Percentiles rank a stretch among this genome's conserved stretches.
Evolutionary conservation across 2,113 vertebrate genomes (phyloP).

Genomic region (Paralichthys olivaceus): DNA sequence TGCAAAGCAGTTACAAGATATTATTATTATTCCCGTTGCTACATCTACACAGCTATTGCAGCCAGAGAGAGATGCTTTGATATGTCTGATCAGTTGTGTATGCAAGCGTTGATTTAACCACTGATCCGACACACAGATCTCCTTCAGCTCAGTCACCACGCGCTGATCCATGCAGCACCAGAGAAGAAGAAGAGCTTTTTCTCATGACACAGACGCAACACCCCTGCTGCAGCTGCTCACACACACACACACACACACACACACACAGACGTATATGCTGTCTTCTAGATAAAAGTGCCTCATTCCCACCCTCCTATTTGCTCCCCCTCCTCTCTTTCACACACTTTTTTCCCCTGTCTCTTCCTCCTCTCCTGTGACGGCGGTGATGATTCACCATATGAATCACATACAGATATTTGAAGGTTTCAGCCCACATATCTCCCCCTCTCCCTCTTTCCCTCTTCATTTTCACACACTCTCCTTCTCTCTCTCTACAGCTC

Average conservation of each 20-base stretch:
- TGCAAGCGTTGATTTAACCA: slow-evolving; percentile 13
- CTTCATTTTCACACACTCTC: slow-evolving; percentile 3
- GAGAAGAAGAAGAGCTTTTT: slow-evolving; percentile 25
- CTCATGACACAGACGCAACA: slow-evolving; percentile 28
- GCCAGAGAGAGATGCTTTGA: background rate
- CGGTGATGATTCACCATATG: slow-evolving; percentile 71
- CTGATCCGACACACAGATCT: background rate
- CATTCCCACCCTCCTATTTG: slow-evolving; percentile 11
- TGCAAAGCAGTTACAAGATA: too few species aligned
- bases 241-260: slow-evolving; percentile 30
- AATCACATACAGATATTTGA: slow-evolving; percentile 71
- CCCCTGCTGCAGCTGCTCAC: slow-evolving; percentile 33
- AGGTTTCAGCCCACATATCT: slow-evolving; percentile 71
- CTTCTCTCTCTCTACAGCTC: slow-evolving; percentile 1
- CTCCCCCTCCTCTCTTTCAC: slow-evolving; percentile 21
- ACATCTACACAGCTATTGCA: too few species aligned
- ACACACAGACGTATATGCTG: background rate
- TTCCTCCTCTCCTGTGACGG: slow-evolving; percentile 48
- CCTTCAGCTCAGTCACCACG: background rate
- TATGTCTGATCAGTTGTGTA: background rate
- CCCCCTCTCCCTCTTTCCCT: slow-evolving; percentile 30
- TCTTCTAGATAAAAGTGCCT: slow-evolving; percentile 37
- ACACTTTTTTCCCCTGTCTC: slow-evolving; percentile 5
- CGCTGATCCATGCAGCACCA: slow-evolving; percentile 7
- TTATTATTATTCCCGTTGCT: too few species aligned